These are phyloP conservation scores for Zosterops hypoxanthus DNA, from an alignment of 2,113 vertebrate species.

Conservation along the genomic window DNA sequence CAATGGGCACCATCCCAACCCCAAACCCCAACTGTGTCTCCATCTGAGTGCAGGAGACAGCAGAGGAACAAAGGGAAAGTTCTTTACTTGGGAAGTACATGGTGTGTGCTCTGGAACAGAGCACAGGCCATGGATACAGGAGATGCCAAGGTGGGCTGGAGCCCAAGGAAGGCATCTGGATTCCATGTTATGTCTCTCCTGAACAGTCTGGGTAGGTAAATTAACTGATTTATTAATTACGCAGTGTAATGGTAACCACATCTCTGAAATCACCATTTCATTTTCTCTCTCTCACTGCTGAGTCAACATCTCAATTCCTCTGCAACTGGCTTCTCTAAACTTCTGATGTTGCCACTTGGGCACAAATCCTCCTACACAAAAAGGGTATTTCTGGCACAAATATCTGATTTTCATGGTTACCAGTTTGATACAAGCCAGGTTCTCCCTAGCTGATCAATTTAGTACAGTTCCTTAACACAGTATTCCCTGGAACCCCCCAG, in stretches of 20 bases:
- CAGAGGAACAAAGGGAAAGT: neutral
- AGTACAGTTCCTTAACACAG: neutral
- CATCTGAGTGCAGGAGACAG: neutral
- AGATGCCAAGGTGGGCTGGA: neutral
- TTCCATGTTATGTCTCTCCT: neutral
- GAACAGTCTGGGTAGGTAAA: rapidly evolving
- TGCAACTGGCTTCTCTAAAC: neutral
- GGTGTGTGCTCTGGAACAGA: neutral
- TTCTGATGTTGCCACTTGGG: neutral
- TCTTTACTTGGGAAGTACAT: neutral
- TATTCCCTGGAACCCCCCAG: neutral
- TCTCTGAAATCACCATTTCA: neutral
- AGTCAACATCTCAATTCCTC: neutral
- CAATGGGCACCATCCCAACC: rapidly evolving
- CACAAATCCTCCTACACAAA: neutral
- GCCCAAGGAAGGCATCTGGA: neutral
- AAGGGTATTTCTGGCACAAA: neutral
- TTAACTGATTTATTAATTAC: neutral
- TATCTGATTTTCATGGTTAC: neutral
- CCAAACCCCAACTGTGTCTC: neutral
- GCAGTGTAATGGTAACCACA: neutral
- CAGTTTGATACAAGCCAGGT: neutral
- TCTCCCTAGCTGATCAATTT: neutral
- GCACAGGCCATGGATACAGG: rapidly evolving
- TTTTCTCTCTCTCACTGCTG: neutral